Base-by-base conservation (phyloP, 2,888 invertebrate species). In the Cryptosula pallasiana region DNA sequence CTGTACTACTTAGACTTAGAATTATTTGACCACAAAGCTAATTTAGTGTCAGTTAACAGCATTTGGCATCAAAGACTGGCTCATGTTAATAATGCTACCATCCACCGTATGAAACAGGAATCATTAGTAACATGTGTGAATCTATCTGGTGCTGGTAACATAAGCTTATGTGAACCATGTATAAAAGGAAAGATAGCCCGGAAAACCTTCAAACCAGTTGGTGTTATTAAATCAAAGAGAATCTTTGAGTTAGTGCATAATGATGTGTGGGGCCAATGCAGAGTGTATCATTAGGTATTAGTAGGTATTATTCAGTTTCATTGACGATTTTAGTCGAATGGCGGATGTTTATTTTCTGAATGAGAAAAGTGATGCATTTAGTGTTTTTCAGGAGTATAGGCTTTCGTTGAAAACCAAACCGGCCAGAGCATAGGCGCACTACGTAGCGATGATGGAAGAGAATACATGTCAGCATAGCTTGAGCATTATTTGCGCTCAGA, bases 401-500 rank as follows among this genome's bases (percentile, higher is more conserved):
- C 74, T 29, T 16, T 27, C 9, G 72, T 69, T 16, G 55, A 3
- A 35, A 75, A 35, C 20, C 34, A 69, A 55, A 32, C 72, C 20
- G 71, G 75, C 5, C 27, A 34, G 55, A 32, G 69, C 29, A 75
- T 74, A 16, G 55, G 35, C n/a, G 34, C 70, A 3, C 27, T 75
- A 32, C 69, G 58, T 32, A 75, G 27, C n/a, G 72, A 75, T 35
- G 69, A 71, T 34, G 75, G 74, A 23, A 35, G 75, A 23, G 75
- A 75, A 35, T 75, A 75, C n/a, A 70, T 54, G 23, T 74, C 75
- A 20, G 45, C 55, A 1, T 29, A 72, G 27, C 74, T 81, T 35
- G 74, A 77, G 5, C 54, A 73, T 3, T 79, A 73, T 72, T 63
- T 80, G 36, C 74, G 75, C 72, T 71, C 58, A 25, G 72, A 75